Evolutionary conservation across 64 coral and sea anemone genomes (phyloP).

Genomic region (Pocillopora damicornis): DNA sequence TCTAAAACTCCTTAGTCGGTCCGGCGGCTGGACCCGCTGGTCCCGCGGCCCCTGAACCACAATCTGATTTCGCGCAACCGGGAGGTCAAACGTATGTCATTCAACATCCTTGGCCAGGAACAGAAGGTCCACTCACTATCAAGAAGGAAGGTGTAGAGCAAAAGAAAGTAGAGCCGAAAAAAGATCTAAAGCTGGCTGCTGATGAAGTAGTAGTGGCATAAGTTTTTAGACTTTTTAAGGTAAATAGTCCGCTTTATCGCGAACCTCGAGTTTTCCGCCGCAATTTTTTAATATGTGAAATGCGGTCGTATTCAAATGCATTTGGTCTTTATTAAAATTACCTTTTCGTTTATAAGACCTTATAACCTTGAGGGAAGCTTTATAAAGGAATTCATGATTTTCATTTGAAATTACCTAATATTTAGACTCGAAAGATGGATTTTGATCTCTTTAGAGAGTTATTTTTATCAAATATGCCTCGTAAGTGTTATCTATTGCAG

Average conservation of each 20-base stretch:
- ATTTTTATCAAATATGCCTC: too few species aligned
- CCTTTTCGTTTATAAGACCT: too few species aligned
- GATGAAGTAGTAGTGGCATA: conserved; percentile 25
- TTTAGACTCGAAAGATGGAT: too few species aligned
- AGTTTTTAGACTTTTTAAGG: not conserved
- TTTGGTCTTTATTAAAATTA: too few species aligned
- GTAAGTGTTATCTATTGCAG: too few species aligned
- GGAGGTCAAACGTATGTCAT: conserved; percentile 28
- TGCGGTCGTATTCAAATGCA: too few species aligned
- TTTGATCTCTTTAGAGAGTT: too few species aligned
- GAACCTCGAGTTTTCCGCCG: not conserved
- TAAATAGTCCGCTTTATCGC: not conserved
- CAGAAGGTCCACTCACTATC: conserved; percentile 27
- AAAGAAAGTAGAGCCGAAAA: conserved; percentile 7
- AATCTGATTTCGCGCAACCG: conserved; percentile 3
- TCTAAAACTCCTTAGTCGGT: not conserved
- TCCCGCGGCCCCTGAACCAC: not conserved
- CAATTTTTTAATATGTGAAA: not conserved
- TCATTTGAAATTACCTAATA: too few species aligned
- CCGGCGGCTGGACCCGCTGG: not conserved
- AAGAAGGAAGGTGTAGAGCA: conserved; percentile 31
- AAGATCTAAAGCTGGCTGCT: not conserved
- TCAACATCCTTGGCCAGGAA: conserved; percentile 24
- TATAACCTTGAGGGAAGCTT: too few species aligned
- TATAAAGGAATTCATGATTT: too few species aligned